Conservation (phyloP, 2,113 vertebrate species). For the Scopus umbretta region DNA sequence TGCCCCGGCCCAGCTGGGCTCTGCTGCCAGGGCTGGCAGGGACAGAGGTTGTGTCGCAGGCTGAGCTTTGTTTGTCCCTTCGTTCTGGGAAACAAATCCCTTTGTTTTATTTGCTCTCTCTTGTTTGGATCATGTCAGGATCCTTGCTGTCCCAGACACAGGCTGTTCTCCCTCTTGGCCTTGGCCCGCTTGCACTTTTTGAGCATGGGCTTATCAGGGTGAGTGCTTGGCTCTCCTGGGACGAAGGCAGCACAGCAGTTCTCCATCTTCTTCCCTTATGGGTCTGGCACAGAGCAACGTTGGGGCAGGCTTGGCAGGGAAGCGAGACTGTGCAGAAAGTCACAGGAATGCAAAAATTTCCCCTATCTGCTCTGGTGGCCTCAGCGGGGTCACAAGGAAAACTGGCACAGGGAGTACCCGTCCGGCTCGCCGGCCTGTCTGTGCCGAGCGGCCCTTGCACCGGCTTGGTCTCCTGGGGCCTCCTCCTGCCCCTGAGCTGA, state of each 20-base stretch:
- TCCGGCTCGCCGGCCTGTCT: accelerated
- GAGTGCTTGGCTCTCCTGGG: background rate
- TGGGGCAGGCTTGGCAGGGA: background rate
- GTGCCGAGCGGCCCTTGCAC: background rate
- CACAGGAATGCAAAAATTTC: background rate
- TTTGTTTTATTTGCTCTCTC: background rate
- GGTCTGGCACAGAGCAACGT: background rate
- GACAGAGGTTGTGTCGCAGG: background rate
- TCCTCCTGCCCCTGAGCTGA: background rate
- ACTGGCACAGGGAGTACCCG: background rate
- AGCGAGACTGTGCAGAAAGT: accelerated
- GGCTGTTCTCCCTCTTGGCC: background rate
- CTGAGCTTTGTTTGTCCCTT: constrained; percentile 68
- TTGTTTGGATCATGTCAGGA: background rate
- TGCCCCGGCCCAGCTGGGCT: background rate
- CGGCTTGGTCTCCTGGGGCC: background rate
- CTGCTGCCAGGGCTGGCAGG: background rate
- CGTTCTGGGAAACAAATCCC: background rate
- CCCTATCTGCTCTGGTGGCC: background rate
- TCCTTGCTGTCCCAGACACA: background rate
- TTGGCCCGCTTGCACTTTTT: background rate
- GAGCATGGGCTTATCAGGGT: background rate
- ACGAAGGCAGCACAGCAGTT: background rate
- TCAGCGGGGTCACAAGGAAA: background rate
- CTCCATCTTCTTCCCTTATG: background rate